Evolutionary conservation across 2,888 invertebrate genomes (phyloP).

Genomic region (Hemistola chrysoprasaria): DNA sequence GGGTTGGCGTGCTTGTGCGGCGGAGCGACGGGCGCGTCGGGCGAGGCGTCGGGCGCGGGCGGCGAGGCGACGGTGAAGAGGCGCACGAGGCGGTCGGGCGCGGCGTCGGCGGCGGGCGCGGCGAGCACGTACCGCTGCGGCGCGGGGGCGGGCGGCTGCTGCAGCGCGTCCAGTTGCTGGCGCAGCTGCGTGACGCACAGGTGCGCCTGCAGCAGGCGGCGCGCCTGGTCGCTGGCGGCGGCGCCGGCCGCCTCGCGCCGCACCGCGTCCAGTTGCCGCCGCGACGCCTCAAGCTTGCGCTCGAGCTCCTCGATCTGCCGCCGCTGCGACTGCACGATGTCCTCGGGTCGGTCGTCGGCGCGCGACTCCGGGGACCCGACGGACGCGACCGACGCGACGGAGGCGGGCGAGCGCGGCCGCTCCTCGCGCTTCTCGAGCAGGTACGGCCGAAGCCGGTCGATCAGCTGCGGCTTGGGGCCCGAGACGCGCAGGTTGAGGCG

Average conservation of each 20-base stretch:
- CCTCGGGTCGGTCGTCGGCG: conserved; percentile 80
- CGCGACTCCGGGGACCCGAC: conserved; percentile 54
- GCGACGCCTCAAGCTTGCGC: conserved; percentile 89
- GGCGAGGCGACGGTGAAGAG: conserved; percentile 59
- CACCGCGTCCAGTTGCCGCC: conserved; percentile 88
- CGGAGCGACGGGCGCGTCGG: conserved; percentile 33
- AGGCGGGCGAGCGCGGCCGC: conserved; percentile 70
- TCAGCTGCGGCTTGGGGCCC: conserved; percentile 96
- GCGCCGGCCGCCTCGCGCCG: conserved; percentile 82
- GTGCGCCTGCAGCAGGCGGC: conserved; percentile 84
- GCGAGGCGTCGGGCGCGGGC: conserved; percentile 40
- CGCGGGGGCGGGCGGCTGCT: conserved; percentile 65
- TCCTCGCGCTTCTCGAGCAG: conserved; percentile 74
- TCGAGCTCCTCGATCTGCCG: conserved; percentile 94
- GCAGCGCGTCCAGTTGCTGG: conserved; percentile 85
- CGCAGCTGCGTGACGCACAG: conserved; percentile 75
- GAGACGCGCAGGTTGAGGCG: conserved; percentile 96
- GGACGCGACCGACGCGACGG: conserved; percentile 53
- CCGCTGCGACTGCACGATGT: conserved; percentile 90
- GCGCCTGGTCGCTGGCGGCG: conserved; percentile 70
- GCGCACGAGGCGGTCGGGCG: conserved; percentile 49
- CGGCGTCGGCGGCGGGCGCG: conserved; percentile 47
- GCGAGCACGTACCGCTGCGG: conserved; percentile 70
- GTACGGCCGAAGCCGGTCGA: conserved; percentile 93
- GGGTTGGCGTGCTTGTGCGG: conserved; percentile 59